phyloP scores from a whole-genome alignment of 2,113 vertebrate species.

The Pyxicephalus adspersus region DNA sequence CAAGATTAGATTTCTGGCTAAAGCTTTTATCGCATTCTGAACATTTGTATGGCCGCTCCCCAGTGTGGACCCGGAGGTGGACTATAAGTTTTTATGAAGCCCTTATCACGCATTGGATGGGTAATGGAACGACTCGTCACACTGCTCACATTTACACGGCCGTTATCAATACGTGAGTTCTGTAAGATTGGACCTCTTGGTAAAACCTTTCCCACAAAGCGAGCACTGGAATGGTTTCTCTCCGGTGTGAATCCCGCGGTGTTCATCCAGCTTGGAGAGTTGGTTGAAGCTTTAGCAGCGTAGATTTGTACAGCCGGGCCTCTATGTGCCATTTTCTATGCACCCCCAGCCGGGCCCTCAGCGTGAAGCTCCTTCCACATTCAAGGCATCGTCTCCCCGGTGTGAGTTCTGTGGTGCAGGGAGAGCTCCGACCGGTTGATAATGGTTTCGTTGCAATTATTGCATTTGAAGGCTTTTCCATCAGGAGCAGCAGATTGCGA shows the following conservation, averaged over 20 bases:
- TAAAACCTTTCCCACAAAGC: conserved; percentile 29
- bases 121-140: conserved; percentile 41
- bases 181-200: conserved; percentile 37
- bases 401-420: no score
- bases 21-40: conserved; percentile 36
- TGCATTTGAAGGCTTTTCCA: conserved; percentile 18
- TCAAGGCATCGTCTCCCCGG: conserved; percentile 28
- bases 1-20: conserved; percentile 39
- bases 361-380: conserved; percentile 22
- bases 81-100: conserved; percentile 43
- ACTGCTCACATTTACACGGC: conserved; percentile 36
- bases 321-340: conserved; percentile 44
- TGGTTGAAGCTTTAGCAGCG: conserved; percentile 30
- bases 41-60: conserved; percentile 38
- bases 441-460: conserved; percentile 20
- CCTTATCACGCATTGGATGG: conserved; percentile 40
- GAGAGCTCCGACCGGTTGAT: conserved; percentile 21
- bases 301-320: conserved; percentile 13
- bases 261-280: conserved; percentile 27
- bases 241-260: conserved; percentile 23
- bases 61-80: conserved; percentile 44
- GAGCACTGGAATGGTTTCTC: conserved; percentile 42
- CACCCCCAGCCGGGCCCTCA: conserved; percentile 23
- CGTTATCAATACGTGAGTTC: conserved; percentile 40
- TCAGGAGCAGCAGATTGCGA: not conserved